Base-by-base conservation (phyloP, 1,140 invertebrate species). In the Triops longicaudatus region DNA sequence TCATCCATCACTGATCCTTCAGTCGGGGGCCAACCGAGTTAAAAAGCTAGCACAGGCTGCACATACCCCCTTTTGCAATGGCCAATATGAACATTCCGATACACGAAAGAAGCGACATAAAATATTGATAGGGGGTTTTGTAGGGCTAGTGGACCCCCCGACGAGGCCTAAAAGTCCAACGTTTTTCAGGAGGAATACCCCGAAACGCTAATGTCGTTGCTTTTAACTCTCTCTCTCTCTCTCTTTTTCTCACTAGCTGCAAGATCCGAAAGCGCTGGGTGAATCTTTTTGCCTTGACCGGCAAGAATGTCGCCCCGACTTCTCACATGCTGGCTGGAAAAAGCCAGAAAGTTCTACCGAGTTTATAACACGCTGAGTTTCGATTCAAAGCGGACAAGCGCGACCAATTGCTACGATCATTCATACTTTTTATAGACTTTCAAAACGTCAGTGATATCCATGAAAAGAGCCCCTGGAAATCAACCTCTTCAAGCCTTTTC, bases 41-140 rank as follows among this genome's bases (percentile, higher is more conserved):
- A 63, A 63, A 22, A 22, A 63, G 50, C n/a, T 14, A 63, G 50
- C 6, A 63, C 10, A 22, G 14, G 22, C 10, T n/a, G 50, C 7
- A 37, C 6, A 14, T 9, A 63, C 50, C 50, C 50, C 50, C 50
- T 63, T 63, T 63, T 63, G 14, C 22, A 17, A 63, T 63, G 50
- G 10, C 50, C 50, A 63, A 17, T 63, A 63, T 0, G n/a, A 63
- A 14, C 50, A 63, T 63, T 63, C 50, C 50, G 14, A 63, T 63
- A 63, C 50, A 63, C 31, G 31, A 37, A n/a, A 63, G 50, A 63
- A 63, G 50, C 50, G 50, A 63, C 50, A 63, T 63, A 63, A 63
- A 63, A 63, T 63, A 63, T 63, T 63, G 50, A 63, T 63, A 63
- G 50, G 50, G 50, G 50, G 50, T 22, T 63, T 63, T 63, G 50